These are phyloP conservation scores for Caenorhabditis afra DNA, from an alignment of 2,888 invertebrate species.

Conservation along the genomic window DNA sequence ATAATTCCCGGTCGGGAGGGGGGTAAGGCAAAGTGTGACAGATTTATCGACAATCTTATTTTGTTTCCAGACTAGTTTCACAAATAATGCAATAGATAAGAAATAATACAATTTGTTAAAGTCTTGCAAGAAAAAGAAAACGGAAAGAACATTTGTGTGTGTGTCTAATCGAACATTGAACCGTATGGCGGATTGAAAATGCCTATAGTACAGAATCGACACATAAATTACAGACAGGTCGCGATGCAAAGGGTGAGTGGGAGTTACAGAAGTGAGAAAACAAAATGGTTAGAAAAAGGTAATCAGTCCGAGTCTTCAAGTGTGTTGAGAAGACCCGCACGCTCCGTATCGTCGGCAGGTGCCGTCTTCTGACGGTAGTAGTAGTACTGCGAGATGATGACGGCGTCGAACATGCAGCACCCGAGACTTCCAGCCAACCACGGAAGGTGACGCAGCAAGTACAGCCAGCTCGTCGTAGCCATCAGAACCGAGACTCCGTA, in stretches of 20 bases:
- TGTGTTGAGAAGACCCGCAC: conserved; percentile 47
- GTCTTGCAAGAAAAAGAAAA: no score
- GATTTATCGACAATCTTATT: no score
- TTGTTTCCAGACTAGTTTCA: no score
- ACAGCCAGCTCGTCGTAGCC: conserved; percentile 78
- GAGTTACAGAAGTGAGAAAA: no score
- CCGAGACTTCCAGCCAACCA: conserved; percentile 82
- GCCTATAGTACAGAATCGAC: not conserved
- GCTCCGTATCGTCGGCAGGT: conserved; percentile 29
- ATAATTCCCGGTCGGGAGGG: no score
- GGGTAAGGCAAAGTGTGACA: no score
- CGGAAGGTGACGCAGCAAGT: conserved; percentile 80
- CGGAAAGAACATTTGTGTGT: no score
- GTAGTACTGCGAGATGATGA: conserved; percentile 81
- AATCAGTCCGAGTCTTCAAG: conserved; percentile 32
- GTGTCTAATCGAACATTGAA: not conserved
- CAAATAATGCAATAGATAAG: no score
- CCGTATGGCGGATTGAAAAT: not conserved
- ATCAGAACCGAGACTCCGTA: conserved; percentile 81
- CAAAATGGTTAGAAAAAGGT: not conserved
- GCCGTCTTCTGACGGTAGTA: conserved; percentile 66
- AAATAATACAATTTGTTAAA: no score
- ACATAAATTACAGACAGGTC: not conserved
- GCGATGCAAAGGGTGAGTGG: not conserved
- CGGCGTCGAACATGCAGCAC: conserved; percentile 81